Conservation (phyloP, 1,140 invertebrate genomes). For the Chironomus striatipennis region DNA sequence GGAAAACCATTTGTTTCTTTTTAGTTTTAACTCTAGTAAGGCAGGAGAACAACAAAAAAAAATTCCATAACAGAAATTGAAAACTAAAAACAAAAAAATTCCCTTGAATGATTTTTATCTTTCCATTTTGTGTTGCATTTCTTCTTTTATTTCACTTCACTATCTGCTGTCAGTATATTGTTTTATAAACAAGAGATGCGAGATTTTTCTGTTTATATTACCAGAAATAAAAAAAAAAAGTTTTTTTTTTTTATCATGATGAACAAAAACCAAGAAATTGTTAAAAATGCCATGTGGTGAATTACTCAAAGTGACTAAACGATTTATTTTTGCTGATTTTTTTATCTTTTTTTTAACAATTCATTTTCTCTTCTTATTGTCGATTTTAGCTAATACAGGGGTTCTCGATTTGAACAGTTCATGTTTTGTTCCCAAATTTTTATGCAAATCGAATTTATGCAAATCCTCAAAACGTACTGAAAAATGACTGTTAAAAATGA, state of each 20-base stretch:
- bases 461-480: no score
- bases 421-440: no score
- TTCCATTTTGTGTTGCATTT: slow-evolving; percentile 5
- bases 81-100: not conserved
- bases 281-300: not conserved
- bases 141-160: not conserved
- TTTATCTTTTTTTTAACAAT: not conserved
- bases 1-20: not conserved
- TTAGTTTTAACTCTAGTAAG: not conserved
- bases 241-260: slow-evolving; percentile 14
- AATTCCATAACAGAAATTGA: not conserved
- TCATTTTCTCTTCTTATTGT: no score
- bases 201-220: slow-evolving; percentile 5
- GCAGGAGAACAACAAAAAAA: no score
- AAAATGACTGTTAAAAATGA: no score
- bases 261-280: not conserved
- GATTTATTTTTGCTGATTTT: slow-evolving; percentile 11
- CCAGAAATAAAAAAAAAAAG: not conserved
- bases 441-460: no score
- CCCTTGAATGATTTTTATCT: slow-evolving; percentile 13
- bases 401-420: no score
- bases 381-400: no score
- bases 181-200: not conserved
- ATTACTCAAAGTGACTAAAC: not conserved
- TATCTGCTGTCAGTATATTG: not conserved